Evolutionary conservation across 2,797 vertebrate species (phyloP), one percentile per base, ranked within the genome.

Genomic region (Enteromius anoplus): DNA sequence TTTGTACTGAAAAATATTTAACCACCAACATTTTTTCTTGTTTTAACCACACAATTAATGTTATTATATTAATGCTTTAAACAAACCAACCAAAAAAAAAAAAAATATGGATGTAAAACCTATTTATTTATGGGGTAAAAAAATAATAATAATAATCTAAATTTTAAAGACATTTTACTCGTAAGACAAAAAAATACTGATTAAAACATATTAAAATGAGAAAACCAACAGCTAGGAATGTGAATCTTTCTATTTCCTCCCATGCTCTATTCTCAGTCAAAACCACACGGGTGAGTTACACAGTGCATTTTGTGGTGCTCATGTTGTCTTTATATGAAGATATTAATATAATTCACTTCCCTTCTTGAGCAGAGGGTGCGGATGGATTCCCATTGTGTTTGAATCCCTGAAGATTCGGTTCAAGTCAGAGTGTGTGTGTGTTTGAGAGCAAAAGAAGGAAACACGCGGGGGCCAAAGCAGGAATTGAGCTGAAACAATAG

Each of bases 401-500:
- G 60, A 80, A 79, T 84, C 83, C 77, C 68, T 37, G 17, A 78
- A 71, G 76, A 42, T 26, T 73, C 51, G 15, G 53, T 40, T 60
- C 11, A 10, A 45, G 42, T 62, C 5, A 9, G 12, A 55, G 64
- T 64, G 65, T 17, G 15, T 19, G 49, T 40, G 60, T 68, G 37
- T 40, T 45, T 47, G 11, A 34, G 81, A 71, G 65, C 34, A 84
- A 78, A 60, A 68, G 34, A 11, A 84, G 76, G 82, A 79, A 84
- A 75, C 66, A 23, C 49, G 47, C 12, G 32, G 37, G 77, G 29
- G 40, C 40, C 11, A 32, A 80, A 75, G 58, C 83, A 84, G 83
- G 83, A 84, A 84, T 73, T 66, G 19, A 66, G 69, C 70, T 66
- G 60, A 80, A 84, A 84, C 83, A 84, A 84, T 84, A 80, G 77